Conservation (phyloP, 2,797 vertebrate species). For the Macropus fuliginosus region DNA sequence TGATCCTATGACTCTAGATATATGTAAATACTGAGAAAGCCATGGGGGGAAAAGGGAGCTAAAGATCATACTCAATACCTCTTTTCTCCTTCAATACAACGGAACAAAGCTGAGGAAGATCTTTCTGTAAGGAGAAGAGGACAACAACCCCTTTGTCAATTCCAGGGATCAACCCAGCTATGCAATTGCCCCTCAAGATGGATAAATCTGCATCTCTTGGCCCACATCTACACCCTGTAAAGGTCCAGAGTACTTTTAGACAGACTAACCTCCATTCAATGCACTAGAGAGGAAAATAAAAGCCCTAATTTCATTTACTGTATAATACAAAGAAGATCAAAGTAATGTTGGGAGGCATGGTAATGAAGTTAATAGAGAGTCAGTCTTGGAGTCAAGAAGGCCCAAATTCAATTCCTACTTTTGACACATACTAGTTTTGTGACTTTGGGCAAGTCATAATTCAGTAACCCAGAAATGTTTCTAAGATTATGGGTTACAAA, state of each 20-base stretch:
- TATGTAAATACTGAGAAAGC: not conserved
- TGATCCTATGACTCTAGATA: not conserved
- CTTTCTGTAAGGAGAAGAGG: rapidly evolving
- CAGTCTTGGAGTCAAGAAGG: too few relatives aligned
- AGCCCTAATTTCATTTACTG: not conserved
- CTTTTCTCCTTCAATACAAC: not conserved
- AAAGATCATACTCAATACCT: not conserved
- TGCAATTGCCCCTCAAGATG: not conserved
- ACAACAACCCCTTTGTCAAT: not conserved
- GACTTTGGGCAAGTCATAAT: too few relatives aligned
- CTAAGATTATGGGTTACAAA: not conserved
- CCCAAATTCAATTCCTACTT: too few relatives aligned
- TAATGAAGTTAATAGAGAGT: too few relatives aligned
- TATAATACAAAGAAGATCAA: not conserved
- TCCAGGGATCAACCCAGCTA: not conserved
- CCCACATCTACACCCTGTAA: not conserved
- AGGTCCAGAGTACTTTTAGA: not conserved
- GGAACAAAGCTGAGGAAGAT: not conserved
- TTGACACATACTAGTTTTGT: too few relatives aligned
- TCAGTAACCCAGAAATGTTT: not conserved
- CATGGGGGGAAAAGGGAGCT: not conserved
- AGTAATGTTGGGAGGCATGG: not conserved
- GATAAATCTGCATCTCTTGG: not conserved
- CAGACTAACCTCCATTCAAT: not conserved
- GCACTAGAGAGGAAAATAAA: not conserved